Evolutionary conservation across 2,113 vertebrate genomes (phyloP).

Genomic region (Carlito syrichta): DNA sequence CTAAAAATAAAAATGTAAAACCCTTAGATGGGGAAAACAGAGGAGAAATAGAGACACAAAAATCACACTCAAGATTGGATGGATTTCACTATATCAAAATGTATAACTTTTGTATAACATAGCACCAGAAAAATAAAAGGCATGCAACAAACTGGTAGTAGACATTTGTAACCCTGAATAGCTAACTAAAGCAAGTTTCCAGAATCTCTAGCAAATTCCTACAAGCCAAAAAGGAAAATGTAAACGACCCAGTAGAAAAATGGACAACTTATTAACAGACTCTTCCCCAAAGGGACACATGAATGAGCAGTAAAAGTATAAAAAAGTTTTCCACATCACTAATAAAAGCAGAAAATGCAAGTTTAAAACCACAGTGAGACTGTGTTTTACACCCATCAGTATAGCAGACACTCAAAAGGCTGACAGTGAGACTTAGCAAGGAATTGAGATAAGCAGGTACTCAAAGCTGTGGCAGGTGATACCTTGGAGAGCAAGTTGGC

Average conservation of each 20-base stretch:
- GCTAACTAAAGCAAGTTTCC: background rate
- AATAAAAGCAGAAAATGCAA: background rate
- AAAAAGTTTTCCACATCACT: background rate
- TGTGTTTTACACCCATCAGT: background rate
- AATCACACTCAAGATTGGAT: background rate
- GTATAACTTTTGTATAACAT: background rate
- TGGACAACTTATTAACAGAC: background rate
- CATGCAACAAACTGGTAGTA: background rate
- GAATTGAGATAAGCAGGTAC: background rate
- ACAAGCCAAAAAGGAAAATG: background rate
- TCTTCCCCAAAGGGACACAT: background rate
- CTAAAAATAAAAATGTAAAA: background rate
- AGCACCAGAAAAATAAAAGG: background rate
- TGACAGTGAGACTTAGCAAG: background rate
- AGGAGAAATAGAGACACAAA: background rate
- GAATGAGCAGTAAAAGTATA: background rate
- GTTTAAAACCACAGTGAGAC: background rate
- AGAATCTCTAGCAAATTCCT: background rate
- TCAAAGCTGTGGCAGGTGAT: background rate
- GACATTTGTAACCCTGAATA: background rate
- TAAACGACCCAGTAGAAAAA: background rate
- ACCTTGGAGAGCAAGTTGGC: background rate
- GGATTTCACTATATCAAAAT: background rate
- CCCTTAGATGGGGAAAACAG: background rate
- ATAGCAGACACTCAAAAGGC: background rate